Evolutionary conservation across 2,113 vertebrate species (phyloP).

Genomic region (Setophaga kirtlandii): DNA sequence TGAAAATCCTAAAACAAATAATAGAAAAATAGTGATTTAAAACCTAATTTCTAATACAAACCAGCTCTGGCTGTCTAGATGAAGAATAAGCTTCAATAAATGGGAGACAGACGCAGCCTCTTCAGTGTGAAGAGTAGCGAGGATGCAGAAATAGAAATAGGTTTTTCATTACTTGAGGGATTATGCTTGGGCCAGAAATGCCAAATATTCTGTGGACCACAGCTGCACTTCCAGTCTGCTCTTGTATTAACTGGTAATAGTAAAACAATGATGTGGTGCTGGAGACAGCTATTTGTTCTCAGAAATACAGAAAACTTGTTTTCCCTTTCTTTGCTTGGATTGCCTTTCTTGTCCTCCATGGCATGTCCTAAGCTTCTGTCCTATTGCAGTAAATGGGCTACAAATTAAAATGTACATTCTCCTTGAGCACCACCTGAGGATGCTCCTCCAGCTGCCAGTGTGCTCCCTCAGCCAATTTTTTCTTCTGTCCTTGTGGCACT

Average conservation of each 20-base stretch:
- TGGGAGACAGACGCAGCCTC: conserved; percentile 77
- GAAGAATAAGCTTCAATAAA: conserved; percentile 84
- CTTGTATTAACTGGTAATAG: conserved; percentile 84
- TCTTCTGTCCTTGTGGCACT: neutral
- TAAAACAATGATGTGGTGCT: conserved; percentile 72
- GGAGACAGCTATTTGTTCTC: conserved; percentile 65
- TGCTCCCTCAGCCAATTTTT: neutral
- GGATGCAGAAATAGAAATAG: conserved; percentile 81
- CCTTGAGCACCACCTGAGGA: conserved; percentile 42
- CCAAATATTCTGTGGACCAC: conserved; percentile 73
- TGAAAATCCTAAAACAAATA: conserved; percentile 80
- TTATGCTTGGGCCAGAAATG: conserved; percentile 75
- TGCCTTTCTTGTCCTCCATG: conserved; percentile 40
- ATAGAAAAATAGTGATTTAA: conserved; percentile 82
- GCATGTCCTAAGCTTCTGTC: conserved; percentile 50
- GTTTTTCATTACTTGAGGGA: conserved; percentile 83
- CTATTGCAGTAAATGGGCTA: conserved; percentile 50
- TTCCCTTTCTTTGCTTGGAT: conserved; percentile 61
- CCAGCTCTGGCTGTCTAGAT: conserved; percentile 76
- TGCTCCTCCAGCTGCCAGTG: neutral
- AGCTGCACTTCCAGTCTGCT: conserved; percentile 77
- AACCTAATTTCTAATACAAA: conserved; percentile 83
- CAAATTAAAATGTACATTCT: conserved; percentile 50
- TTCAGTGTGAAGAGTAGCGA: conserved; percentile 79
- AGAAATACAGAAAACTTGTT: conserved; percentile 63